Percentiles rank a stretch among this genome's conserved stretches.
Evolutionary conservation across 2,888 invertebrate genomes (phyloP).

Genomic region (Schrankia costaestrigalis): DNA sequence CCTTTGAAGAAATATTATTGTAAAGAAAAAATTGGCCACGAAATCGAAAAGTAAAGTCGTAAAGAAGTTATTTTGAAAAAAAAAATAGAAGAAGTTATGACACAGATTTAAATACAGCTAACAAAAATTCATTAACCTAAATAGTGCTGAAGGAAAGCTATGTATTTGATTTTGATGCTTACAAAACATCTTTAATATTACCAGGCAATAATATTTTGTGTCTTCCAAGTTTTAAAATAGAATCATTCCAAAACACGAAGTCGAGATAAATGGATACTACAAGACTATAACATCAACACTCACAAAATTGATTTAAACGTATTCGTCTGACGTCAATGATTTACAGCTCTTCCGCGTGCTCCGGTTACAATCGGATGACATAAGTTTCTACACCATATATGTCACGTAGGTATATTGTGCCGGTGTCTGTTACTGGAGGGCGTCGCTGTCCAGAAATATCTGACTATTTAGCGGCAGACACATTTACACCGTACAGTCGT

Average conservation of each 20-base stretch:
- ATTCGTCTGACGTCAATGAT: constrained; percentile 33
- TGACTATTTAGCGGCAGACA: constrained; percentile 51
- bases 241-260: constrained; percentile 2
- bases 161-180: too few species aligned
- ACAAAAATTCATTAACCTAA: too few species aligned
- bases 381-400: constrained; percentile 65
- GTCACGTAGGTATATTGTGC: constrained; percentile 52
- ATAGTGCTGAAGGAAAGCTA: too few species aligned
- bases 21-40: too few species aligned
- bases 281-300: constrained; percentile 12
- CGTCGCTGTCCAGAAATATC: constrained; percentile 67
- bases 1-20: too few species aligned
- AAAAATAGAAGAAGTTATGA: too few species aligned
- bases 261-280: constrained; percentile 4
- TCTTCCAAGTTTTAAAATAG: too few species aligned
- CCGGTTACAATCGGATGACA: constrained; percentile 46
- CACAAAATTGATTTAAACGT: constrained; percentile 29
- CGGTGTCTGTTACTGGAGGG: constrained; percentile 62
- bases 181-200: too few species aligned
- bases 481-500: constrained; percentile 41
- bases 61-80: too few species aligned
- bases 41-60: too few species aligned
- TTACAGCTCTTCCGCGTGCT: constrained; percentile 36
- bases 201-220: too few species aligned
- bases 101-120: too few species aligned